Evolutionary conservation across 2,113 vertebrate species (phyloP).

Genomic region (Rhabdomys dilectus): DNA sequence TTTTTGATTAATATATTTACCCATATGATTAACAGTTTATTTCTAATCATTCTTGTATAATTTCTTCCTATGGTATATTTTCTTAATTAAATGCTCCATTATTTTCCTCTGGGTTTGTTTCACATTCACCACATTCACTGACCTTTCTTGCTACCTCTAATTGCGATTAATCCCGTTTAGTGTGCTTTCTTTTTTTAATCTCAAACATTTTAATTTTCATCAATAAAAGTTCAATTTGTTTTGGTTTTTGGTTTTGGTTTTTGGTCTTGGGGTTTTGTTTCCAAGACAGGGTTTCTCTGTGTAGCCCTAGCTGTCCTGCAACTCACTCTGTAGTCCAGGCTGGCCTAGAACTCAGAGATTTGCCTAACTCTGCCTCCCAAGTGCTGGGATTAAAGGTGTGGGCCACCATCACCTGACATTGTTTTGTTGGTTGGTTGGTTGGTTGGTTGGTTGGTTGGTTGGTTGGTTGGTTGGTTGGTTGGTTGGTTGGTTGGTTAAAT

Average conservation of each 20-base stretch:
- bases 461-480: not conserved
- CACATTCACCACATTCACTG: not conserved
- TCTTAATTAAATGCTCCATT: not conserved
- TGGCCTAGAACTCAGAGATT: not conserved
- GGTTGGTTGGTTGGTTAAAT: not conserved
- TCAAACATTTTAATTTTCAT: not conserved
- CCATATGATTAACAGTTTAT: not conserved
- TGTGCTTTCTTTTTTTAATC: not conserved
- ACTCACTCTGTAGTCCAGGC: not conserved
- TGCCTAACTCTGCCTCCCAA: not conserved
- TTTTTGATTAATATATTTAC: not conserved
- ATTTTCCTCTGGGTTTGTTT: not conserved
- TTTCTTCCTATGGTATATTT: not conserved
- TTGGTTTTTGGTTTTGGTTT: not conserved
- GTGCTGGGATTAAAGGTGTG: not conserved
- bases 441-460: not conserved
- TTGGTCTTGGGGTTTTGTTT: not conserved
- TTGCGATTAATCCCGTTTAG: not conserved
- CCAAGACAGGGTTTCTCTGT: not conserved
- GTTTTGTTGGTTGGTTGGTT: not conserved
- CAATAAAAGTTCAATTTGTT: not conserved
- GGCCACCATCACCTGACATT: not conserved
- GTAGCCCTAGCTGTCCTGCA: not conserved
- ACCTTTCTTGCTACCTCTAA: not conserved
- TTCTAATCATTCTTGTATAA: not conserved